Base-by-base conservation (phyloP, 1,140 invertebrate genomes). In the Centruroides sculpturatus region DNA sequence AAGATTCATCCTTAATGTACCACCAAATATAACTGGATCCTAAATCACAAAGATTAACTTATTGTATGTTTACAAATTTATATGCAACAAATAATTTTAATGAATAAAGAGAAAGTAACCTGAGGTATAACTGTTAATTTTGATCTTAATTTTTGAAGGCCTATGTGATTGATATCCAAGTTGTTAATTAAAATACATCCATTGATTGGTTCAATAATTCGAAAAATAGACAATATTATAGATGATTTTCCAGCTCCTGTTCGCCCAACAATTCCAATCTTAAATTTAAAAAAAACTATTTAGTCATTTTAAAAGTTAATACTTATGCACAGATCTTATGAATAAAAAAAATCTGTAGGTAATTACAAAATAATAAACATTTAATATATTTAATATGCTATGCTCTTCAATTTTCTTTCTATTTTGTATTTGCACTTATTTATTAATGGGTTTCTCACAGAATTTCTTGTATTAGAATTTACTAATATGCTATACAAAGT, bases 61-160 rank as follows among this genome's bases (percentile, higher is more conserved):
- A 41, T 41, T 41, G 8, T 6, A 6, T 6, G 41, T 41, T 41
- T 41, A 41, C 23, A 23, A 23, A 23, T 23, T 23, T 23, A 23
- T 41, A 41, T 41, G 3, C 8, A 41, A 1, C 41, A 41, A 41
- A 41, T 41, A 41, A 41, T 8, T n/a, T 8, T 52, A 41, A 51
- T 41, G 8, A 6, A 6, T 41, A 41, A 41, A 41, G 3, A 41
- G 3, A 41, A 41, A 41, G 8, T 8, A 41, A 74, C 81, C 77
- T 89, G 87, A 55, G 87, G 87, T 72, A 95, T 94, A 69, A 94
- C 93, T n/a, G 92, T 95, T 36, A 97, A 77, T 64, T 86, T 71
- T 23, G 75, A 74, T 79, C 95, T 79, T 36, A 99, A 74, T 65
- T 89, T 83, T 72, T 96, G 90, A 7, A 99, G 81, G 65, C 75